Evolutionary conservation across 2,888 invertebrate species (phyloP), one percentile per base, ranked within the genome.

Genomic region (Keiferia lycopersicella): DNA sequence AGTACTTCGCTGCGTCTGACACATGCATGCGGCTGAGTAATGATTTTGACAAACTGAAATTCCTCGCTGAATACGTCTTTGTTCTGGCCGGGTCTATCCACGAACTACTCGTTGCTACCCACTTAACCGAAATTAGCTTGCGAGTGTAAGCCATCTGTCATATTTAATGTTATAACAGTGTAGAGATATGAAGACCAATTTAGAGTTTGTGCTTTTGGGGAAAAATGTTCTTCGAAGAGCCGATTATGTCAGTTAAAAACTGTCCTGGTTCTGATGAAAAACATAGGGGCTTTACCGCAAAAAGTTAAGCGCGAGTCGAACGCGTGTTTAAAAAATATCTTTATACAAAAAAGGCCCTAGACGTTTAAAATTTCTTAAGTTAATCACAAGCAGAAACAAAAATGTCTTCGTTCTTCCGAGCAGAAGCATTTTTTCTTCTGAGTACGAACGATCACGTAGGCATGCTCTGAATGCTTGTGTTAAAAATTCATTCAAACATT

Each of bases 31-130:
- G 10, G 30, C 20, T 48, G 61, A 60, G 18, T 61, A 61, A 61
- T 61, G 61, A 61, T 26, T 61, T 61, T 61, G 61, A 61, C 61
- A 61, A 48, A 34, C 45, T 26, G 61, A 61, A 48, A 50, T 48
- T 30, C 61, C 48, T 45, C 14, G 18, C 16, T 48, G 61, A 61
- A 61, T 61, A 61, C 48, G 22, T 59, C 61, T 61, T 61, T 61
- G 48, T 61, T 61, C n/a, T 18, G 39, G 11, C 38, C 38, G n/a
- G 58, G 12, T 10, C 39, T 38, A 18, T 18, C 18, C 39, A 20
- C 18, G 20, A 34, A 30, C 30, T n/a, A 56, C 56, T 56, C 22
- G 34, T 34, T 1, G 34, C 34, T 20, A 6, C 50, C 20, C 18
- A 50, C 16, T 50, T 50, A 12, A 41, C 41, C 4, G 41, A 12